A percentile compares a stretch with the other conserved stretches of the same genome.
Evolutionary conservation across 2,888 invertebrate species (phyloP).

Genomic region (Philaethria dido): DNA sequence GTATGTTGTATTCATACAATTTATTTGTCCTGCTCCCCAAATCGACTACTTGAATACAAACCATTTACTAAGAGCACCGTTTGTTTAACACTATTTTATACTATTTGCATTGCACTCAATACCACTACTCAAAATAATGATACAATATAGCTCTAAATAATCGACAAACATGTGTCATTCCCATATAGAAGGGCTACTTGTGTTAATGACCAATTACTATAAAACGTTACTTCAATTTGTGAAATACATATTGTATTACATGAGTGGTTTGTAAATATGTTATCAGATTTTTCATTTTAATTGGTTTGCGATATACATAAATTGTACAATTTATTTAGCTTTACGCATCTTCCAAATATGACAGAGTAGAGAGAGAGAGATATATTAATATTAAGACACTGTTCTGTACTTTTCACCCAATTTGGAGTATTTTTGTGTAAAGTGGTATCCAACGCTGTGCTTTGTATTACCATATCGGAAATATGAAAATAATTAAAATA

Average conservation of each 20-base stretch:
- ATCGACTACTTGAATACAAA: background rate
- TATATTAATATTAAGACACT: too few species aligned
- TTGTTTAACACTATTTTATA: background rate
- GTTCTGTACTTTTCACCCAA: too few species aligned
- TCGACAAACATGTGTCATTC: conserved; percentile 14
- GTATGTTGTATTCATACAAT: background rate
- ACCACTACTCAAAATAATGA: too few species aligned
- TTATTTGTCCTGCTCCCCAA: background rate
- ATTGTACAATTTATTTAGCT: too few species aligned
- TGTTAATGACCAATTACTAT: conserved; percentile 5
- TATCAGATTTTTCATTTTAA: background rate
- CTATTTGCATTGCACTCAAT: background rate
- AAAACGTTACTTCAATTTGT: conserved; percentile 16
- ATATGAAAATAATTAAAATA: too few species aligned
- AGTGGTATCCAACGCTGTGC: too few species aligned
- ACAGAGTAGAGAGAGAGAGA: too few species aligned
- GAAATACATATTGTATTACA: background rate
- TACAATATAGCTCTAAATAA: background rate
- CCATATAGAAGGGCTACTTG: conserved; percentile 14
- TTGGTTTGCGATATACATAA: too few species aligned
- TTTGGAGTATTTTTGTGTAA: too few species aligned
- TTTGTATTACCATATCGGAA: too few species aligned
- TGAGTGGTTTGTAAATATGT: background rate
- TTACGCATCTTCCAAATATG: too few species aligned
- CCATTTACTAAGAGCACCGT: background rate